Percentiles rank a stretch among this genome's conserved stretches.
phyloP scores from a whole-genome alignment of 2,113 vertebrate genomes.

The Brachionichthys hirsutus region DNA sequence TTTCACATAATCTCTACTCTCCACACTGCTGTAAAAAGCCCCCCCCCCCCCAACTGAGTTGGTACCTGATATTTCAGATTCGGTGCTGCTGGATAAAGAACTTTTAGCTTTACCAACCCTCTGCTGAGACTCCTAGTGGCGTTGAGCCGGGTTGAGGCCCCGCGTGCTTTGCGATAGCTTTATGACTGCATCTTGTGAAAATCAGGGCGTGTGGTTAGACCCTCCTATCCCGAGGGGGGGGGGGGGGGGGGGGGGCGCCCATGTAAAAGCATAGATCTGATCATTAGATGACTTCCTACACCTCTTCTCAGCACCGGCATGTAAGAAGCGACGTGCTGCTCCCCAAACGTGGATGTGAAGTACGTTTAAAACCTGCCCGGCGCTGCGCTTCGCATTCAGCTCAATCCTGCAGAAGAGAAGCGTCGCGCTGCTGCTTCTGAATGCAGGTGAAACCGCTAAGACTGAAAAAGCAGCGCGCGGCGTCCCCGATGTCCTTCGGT shows the following conservation, averaged over 20 bases:
- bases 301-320: conserved; percentile 33
- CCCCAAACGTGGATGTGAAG: conserved; percentile 34
- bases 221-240: conserved; percentile 21
- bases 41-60: conserved; percentile 81
- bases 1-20: conserved; percentile 84
- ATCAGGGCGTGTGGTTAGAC: conserved; percentile 45
- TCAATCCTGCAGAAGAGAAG: conserved; percentile 39
- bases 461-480: conserved; percentile 38
- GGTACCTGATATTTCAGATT: conserved; percentile 62
- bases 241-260: too few species aligned
- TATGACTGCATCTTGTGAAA: conserved; percentile 55
- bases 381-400: conserved; percentile 38
- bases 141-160: conserved; percentile 49
- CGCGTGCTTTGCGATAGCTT: conserved; percentile 66
- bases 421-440: conserved; percentile 34
- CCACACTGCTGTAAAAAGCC: conserved; percentile 86
- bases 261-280: conserved; percentile 48
- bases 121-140: conserved; percentile 55
- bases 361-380: conserved; percentile 41
- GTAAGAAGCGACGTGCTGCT: conserved; percentile 30
- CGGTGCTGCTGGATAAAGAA: conserved; percentile 59
- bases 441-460: conserved; percentile 25
- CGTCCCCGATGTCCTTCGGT: conserved; percentile 60
- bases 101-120: conserved; percentile 66
- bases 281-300: conserved; percentile 15